These are phyloP conservation scores for Lates calcarifer DNA, from an alignment of 2,113 vertebrate species.

Conservation along the genomic window DNA sequence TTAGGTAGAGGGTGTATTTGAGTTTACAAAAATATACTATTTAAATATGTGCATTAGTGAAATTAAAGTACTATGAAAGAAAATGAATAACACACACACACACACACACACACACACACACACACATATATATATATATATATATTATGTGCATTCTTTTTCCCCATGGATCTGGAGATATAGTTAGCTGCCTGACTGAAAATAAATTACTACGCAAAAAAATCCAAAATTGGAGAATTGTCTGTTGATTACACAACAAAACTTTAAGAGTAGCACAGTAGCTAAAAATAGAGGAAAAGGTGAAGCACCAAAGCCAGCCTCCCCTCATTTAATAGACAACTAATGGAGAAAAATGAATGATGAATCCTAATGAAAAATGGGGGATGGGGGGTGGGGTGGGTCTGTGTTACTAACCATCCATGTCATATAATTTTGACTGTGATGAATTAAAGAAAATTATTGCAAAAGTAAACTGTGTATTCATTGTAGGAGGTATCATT, in stretches of 20 bases:
- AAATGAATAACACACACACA: too few species aligned
- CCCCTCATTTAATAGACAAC: conserved; percentile 61
- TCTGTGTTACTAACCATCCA: conserved; percentile 73
- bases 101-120: too few species aligned
- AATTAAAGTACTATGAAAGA: too few species aligned
- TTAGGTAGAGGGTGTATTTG: neutral
- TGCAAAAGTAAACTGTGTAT: conserved; percentile 78
- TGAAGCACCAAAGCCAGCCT: conserved; percentile 27
- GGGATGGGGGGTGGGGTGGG: conserved; percentile 6
- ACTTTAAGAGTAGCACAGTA: neutral
- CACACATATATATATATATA: too few species aligned
- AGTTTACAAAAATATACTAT: neutral
- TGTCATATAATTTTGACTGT: conserved; percentile 80
- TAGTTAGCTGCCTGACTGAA: neutral
- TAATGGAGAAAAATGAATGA: conserved; percentile 75
- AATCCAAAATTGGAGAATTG: neutral
- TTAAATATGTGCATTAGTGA: neutral
- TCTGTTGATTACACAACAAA: conserved; percentile 4
- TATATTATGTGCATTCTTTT: neutral
- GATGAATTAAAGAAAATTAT: conserved; percentile 80
- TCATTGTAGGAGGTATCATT: conserved; percentile 75
- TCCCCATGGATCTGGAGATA: neutral
- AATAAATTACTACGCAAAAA: neutral
- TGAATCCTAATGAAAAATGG: conserved; percentile 77
- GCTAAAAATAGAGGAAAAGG: neutral